Evolutionary conservation across 1,140 invertebrate genomes (phyloP).

Genomic region (Pseudomyrmex dendroicus): DNA sequence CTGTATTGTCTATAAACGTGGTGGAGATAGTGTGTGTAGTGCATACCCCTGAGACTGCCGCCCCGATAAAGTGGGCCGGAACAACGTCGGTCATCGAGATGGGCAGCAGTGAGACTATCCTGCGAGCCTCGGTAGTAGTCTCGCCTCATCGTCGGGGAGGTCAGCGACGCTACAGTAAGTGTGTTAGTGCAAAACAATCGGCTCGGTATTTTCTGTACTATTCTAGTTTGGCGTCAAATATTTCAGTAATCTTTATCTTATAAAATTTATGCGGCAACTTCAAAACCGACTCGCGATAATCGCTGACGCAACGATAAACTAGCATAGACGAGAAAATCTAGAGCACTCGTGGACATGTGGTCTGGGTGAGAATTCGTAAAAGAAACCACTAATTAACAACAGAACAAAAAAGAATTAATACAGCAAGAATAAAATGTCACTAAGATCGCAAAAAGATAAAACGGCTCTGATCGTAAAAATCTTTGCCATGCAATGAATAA

Average conservation of each 20-base stretch:
- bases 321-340: conserved; percentile 74
- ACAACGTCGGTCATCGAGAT: conserved; percentile 83
- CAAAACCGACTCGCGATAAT: neutral
- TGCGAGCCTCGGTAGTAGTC: conserved; percentile 95
- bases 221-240: conserved; percentile 62
- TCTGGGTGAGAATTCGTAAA: conserved; percentile 74
- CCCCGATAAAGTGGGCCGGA: conserved; percentile 83
- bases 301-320: conserved; percentile 50
- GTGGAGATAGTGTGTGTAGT: conserved; percentile 79
- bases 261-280: neutral
- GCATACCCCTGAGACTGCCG: conserved; percentile 85
- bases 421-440: conserved; percentile 61
- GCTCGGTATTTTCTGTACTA: conserved; percentile 80
- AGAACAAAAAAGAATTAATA: conserved; percentile 68
- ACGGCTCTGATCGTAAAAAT: conserved; percentile 61
- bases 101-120: conserved; percentile 90
- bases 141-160: conserved; percentile 90
- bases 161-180: conserved; percentile 85
- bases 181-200: conserved; percentile 83
- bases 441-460: conserved; percentile 62
- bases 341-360: conserved; percentile 79
- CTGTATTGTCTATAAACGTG: conserved; percentile 55
- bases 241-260: neutral
- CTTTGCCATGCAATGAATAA: conserved; percentile 79
- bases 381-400: conserved; percentile 69